Conservation (phyloP, 1,140 invertebrate genomes). For the Babylonia areolata region DNA sequence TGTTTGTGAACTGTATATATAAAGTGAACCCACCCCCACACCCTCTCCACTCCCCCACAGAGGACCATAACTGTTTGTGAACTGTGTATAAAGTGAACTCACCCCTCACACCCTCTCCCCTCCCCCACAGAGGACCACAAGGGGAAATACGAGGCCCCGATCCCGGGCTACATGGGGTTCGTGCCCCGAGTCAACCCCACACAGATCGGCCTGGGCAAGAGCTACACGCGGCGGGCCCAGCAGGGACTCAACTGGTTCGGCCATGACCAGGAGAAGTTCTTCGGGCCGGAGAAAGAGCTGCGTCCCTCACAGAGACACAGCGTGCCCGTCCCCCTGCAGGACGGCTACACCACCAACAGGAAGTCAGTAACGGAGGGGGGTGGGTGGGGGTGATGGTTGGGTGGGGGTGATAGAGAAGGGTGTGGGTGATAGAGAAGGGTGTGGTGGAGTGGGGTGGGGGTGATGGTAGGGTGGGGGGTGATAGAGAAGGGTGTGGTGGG, state of each 20-base stretch:
- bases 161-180: slow-evolving; percentile 70
- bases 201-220: background rate
- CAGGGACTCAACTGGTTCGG: background rate
- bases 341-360: background rate
- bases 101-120: background rate
- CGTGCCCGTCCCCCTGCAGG: background rate
- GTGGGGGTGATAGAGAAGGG: background rate
- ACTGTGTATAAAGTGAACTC: too few relatives aligned
- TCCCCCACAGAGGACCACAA: slow-evolving; percentile 57
- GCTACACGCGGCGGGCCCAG: background rate
- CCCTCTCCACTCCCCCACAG: too few relatives aligned
- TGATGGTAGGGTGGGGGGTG: background rate
- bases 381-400: background rate
- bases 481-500: too few relatives aligned
- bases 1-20: too few relatives aligned
- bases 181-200: background rate
- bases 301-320: background rate
- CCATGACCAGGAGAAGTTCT: background rate
- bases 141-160: slow-evolving; percentile 71
- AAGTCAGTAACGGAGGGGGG: background rate
- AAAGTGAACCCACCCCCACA: too few relatives aligned
- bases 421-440: background rate
- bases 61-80: too few relatives aligned
- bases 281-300: background rate
- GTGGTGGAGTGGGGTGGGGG: background rate